phyloP scores from a whole-genome alignment of 2,797 vertebrate genomes.

The Myripristis jacobus region DNA sequence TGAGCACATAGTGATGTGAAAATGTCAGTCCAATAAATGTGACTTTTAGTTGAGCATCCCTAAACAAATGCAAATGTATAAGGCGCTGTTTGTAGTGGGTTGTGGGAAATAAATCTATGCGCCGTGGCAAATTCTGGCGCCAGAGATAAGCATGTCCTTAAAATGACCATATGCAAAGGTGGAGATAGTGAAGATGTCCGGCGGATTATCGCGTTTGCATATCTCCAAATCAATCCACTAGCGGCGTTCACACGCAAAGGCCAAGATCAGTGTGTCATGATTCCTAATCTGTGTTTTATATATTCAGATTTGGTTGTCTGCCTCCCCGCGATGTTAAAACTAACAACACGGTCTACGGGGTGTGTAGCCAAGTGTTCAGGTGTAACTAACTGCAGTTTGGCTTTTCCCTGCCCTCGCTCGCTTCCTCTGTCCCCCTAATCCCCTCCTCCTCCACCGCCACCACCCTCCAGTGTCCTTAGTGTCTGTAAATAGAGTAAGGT shows the following conservation, averaged over 20 bases:
- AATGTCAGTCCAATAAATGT: conserved; percentile 12
- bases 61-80: conserved; percentile 61
- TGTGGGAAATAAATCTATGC: conserved; percentile 69
- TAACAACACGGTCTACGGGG: not conserved
- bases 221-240: conserved; percentile 77
- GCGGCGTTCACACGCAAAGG: conserved; percentile 44
- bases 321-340: not conserved
- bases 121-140: conserved; percentile 50
- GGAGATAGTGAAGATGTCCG: conserved; percentile 76
- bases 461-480: conserved; percentile 57
- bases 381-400: conserved; percentile 11
- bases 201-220: conserved; percentile 77
- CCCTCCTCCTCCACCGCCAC: not conserved
- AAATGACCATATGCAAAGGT: conserved; percentile 81
- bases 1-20: conserved; percentile 1
- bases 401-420: conserved; percentile 20
- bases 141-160: conserved; percentile 82
- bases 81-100: conserved; percentile 38
- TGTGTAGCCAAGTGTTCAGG: conserved; percentile 1
- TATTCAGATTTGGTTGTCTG: conserved; percentile 13
- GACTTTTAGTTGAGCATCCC: conserved; percentile 34
- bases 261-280: conserved; percentile 65
- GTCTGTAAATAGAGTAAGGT: conserved; percentile 63
- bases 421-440: conserved; percentile 20
- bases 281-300: conserved; percentile 44